Evolutionary conservation across 1,140 invertebrate genomes (phyloP).

Genomic region (Zelostemma sp.): DNA sequence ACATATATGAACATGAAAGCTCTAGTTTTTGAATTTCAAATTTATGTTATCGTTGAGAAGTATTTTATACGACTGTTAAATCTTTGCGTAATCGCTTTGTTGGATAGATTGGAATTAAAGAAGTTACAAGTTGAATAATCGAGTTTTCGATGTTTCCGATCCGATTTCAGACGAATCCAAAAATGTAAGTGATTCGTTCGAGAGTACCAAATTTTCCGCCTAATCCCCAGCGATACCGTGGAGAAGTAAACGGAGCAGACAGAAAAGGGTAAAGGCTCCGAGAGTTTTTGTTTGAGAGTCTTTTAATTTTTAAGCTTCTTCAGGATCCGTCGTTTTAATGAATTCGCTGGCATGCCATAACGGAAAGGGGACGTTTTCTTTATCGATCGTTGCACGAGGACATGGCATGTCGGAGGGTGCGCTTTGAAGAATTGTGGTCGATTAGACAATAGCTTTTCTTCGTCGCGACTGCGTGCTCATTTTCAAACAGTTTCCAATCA

Average conservation of each 20-base stretch:
- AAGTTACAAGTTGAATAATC: too few species aligned
- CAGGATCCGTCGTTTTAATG: conserved; percentile 55
- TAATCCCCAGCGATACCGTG: too few species aligned
- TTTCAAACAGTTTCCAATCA: too few species aligned
- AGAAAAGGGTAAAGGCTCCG: conserved; percentile 17
- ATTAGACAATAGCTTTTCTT: conserved; percentile 47
- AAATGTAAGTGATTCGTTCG: too few species aligned
- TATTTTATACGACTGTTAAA: too few species aligned
- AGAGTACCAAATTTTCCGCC: not conserved
- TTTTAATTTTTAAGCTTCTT: conserved; percentile 65
- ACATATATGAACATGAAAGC: too few species aligned
- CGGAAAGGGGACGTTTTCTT: conserved; percentile 49
- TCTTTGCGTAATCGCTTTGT: too few species aligned
- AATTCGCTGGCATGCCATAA: conserved; percentile 56
- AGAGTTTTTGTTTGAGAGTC: conserved; percentile 57
- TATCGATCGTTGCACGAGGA: conserved; percentile 53
- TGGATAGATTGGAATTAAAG: too few species aligned
- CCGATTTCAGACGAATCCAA: not conserved
- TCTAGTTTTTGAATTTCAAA: too few species aligned
- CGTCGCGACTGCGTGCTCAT: conserved; percentile 33
- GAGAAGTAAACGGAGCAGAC: conserved; percentile 13
- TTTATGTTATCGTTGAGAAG: too few species aligned
- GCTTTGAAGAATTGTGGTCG: conserved; percentile 51
- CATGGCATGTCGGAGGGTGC: conserved; percentile 47
- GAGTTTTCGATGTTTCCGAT: too few species aligned